Evolutionary conservation across 2,113 vertebrate genomes (phyloP), one percentile per base, ranked within the genome.

Genomic region (Anseranas semipalmata): DNA sequence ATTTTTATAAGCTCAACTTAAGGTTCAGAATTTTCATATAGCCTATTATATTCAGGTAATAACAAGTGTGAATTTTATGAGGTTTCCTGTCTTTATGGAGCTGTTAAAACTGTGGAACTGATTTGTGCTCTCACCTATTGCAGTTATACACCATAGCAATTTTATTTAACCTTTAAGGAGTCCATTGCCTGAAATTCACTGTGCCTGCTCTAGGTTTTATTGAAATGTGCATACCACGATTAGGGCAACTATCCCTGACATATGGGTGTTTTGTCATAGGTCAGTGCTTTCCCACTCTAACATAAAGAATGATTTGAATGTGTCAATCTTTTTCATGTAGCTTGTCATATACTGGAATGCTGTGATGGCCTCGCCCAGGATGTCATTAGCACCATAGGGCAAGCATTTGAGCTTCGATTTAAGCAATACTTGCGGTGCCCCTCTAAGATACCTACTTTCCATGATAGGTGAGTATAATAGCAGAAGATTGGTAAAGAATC

Each of bases 391-490:
- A 99, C 99, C 87, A 99, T 99, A 10, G 99, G 99, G 63, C 99
- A 99, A 97, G 99, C 99, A 2, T 99, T 99, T 4, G 99, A 99
- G 96, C 99, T 99, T 74, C 99, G 99, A 90, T 99, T 99, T 97
- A 99, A 99, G 97, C 99, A 99, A 95, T 99, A 99, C 90, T 97
- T 99, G 90, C 98, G 98, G 90, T 99, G 99, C 96, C 99, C 99
- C 70, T 98, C 99, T 87, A 99, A 99, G 97, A 97, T 98, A 50
- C 96, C 99, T 15, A 94, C 98, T 76, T 97, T 99, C 66, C 99
- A 99, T 12, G 99, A 99, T 56, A 99, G 99, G 99, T 99, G 92
- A 98, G 98, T 97, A 63, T 1, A 0, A 16, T 16, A 37, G 33
- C 32, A 72, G 55, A 62, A 82, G 56, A 24, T 25, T 81, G 22